These are phyloP conservation scores for Maccullochella peelii DNA, from an alignment of 2,113 vertebrate genomes.

Conservation along the genomic window DNA sequence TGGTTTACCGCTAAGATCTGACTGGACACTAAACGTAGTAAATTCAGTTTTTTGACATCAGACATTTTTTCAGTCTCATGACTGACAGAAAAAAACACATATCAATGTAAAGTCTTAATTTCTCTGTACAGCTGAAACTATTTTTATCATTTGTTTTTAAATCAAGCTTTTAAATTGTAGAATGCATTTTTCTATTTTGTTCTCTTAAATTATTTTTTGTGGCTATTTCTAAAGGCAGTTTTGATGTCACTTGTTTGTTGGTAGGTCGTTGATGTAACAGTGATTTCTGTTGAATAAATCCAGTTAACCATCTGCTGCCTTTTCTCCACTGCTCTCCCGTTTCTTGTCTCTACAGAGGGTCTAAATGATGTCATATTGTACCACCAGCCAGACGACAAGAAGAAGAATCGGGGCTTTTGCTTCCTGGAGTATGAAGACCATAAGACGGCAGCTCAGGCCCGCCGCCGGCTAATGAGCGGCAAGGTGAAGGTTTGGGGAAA, in stretches of 20 bases:
- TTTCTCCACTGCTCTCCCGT: not conserved
- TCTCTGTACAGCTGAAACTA: not conserved
- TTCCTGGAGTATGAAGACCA: slow-evolving; percentile 99
- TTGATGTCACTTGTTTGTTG: not conserved
- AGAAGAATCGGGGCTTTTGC: slow-evolving; percentile 98
- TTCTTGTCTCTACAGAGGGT: slow-evolving; percentile 88
- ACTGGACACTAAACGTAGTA: slow-evolving; percentile 42
- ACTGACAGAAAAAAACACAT: not conserved
- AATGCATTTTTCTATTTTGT: not conserved
- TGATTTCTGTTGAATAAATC: not conserved
- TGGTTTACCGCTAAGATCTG: slow-evolving; percentile 82
- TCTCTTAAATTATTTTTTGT: not conserved
- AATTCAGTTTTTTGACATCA: not conserved
- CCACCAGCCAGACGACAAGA: slow-evolving; percentile 99
- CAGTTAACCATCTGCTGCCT: not conserved
- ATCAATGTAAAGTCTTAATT: not conserved
- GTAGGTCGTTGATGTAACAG: not conserved
- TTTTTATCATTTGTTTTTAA: not conserved
- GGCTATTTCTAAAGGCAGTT: not conserved
- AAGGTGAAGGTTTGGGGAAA: slow-evolving; percentile 99
- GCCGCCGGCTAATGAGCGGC: slow-evolving; percentile 98
- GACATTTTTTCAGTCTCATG: not conserved
- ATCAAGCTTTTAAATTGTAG: not conserved
- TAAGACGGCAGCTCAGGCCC: slow-evolving; percentile 98
- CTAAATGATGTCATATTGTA: slow-evolving; percentile 99